Percentiles rank a stretch among this genome's conserved stretches.
These are phyloP conservation scores for Caenorhabditis tropicalis DNA, from an alignment of 1,140 invertebrate genomes.

Conservation along the genomic window DNA sequence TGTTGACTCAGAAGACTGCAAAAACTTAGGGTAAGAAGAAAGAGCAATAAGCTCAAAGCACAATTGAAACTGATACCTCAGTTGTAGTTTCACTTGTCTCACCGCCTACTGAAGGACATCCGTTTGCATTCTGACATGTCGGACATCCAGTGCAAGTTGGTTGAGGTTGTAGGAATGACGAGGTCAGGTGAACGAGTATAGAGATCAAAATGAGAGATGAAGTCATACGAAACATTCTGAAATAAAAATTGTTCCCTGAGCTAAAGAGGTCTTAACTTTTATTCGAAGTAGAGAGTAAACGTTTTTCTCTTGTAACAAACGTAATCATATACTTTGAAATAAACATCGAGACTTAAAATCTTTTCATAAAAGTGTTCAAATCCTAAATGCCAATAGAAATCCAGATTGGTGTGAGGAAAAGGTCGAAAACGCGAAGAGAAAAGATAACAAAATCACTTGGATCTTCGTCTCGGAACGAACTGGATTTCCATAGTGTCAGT, in stretches of 20 bases:
- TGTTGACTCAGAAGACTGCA: neutral
- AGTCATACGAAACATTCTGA: neutral
- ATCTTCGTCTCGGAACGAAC: neutral
- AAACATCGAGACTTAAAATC: no score
- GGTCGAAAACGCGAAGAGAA: neutral
- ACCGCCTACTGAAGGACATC: conserved; percentile 20
- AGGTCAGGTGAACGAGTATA: conserved; percentile 1
- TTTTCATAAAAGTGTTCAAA: neutral
- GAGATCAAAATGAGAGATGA: neutral
- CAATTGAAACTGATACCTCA: conserved; percentile 20
- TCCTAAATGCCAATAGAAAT: neutral
- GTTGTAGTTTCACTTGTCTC: conserved; percentile 11
- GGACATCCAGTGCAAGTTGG: conserved; percentile 23
- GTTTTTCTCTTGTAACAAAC: no score
- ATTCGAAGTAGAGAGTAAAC: no score
- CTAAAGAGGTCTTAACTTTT: no score
- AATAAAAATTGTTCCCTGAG: neutral
- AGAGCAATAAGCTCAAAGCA: neutral
- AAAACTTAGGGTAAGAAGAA: neutral
- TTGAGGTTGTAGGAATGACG: conserved; percentile 19
- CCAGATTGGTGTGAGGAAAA: neutral
- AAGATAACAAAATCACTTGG: neutral
- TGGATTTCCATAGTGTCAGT: conserved; percentile 1
- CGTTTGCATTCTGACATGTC: conserved; percentile 35
- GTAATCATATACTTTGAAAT: no score